Conservation (phyloP, 2,797 vertebrate species). For the Cyclopterus lumpus region DNA sequence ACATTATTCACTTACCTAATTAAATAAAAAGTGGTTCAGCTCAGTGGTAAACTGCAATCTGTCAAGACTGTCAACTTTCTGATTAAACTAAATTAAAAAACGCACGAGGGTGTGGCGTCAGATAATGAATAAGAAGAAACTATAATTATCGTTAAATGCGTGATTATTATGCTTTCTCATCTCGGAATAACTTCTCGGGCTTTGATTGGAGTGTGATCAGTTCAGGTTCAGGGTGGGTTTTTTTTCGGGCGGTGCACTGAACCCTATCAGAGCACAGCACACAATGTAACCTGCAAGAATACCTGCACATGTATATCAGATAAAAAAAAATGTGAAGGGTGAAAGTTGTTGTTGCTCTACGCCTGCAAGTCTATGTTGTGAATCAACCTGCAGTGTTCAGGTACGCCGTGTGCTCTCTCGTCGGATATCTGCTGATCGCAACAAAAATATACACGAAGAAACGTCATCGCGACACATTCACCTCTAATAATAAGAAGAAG, state of each 20-base stretch:
- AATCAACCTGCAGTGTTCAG: not conserved
- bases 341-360: not conserved
- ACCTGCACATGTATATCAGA: not conserved
- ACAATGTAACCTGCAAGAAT: not conserved
- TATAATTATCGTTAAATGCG: not conserved
- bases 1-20: not conserved
- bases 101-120: not conserved
- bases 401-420: not conserved
- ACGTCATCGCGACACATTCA: not conserved
- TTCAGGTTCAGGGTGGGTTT: not conserved
- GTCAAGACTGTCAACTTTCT: not conserved
- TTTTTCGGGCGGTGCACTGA: not conserved
- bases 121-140: not conserved
- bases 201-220: not conserved
- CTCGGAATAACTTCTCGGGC: no score
- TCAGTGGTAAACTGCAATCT: not conserved
- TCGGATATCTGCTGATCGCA: not conserved
- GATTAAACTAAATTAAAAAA: not conserved
- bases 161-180: not conserved
- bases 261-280: slow-evolving; percentile 11
- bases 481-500: no score
- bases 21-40: not conserved
- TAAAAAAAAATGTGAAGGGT: not conserved
- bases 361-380: not conserved
- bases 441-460: not conserved